Conservation (phyloP, 2,797 vertebrate genomes). For the Lutjanus argentimaculatus region DNA sequence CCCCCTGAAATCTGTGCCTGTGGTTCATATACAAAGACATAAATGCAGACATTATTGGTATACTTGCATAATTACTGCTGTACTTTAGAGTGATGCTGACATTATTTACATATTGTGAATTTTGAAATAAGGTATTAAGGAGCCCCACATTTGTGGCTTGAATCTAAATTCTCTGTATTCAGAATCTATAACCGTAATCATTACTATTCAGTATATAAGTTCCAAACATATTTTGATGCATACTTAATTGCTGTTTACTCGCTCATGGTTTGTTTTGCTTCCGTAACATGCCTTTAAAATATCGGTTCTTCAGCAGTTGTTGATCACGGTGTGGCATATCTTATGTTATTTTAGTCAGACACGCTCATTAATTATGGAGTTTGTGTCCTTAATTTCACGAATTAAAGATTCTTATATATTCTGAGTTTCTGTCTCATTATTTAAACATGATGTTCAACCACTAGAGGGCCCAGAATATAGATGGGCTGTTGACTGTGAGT, state of each 20-base stretch:
- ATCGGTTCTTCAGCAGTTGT: neutral
- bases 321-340: neutral
- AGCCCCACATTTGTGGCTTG: neutral
- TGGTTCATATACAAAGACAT: too few species aligned
- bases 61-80: neutral
- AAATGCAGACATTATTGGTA: neutral
- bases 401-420: slow-evolving; percentile 54
- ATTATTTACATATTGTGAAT: neutral
- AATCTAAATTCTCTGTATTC: neutral
- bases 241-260: neutral
- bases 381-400: slow-evolving; percentile 20
- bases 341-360: neutral
- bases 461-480: too few species aligned
- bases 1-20: too few species aligned
- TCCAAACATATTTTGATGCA: neutral
- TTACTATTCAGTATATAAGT: neutral
- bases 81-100: neutral
- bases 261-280: neutral
- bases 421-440: neutral
- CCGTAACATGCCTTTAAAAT: neutral
- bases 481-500: neutral
- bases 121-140: slow-evolving; percentile 2
- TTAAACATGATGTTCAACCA: neutral
- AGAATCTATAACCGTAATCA: slow-evolving; percentile 6
- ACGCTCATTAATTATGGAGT: neutral